Evolutionary conservation across 2,113 vertebrate species (phyloP).

Genomic region (Natator depressus): DNA sequence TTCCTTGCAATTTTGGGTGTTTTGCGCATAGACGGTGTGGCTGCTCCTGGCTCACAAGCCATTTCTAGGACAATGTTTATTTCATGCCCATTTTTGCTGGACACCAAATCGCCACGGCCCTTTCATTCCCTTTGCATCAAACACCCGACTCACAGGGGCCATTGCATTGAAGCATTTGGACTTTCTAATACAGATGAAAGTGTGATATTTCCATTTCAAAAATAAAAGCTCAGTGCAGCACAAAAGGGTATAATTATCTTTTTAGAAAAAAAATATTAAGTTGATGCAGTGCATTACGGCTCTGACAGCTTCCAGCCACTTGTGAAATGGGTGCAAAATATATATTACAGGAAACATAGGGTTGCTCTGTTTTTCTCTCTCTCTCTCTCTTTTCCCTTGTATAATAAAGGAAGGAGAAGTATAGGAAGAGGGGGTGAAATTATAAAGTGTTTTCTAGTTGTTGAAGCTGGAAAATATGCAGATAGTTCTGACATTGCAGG

Average conservation of each 20-base stretch:
- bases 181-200: constrained; percentile 27
- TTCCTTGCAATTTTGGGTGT: neutral
- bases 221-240: constrained; percentile 42
- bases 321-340: constrained; percentile 47
- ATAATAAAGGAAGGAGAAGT: constrained; percentile 19
- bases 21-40: neutral
- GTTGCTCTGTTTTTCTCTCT: neutral
- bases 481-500: neutral
- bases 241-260: constrained; percentile 68
- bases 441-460: neutral
- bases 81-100: neutral
- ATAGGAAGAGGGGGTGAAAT: neutral
- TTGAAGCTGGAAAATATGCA: neutral
- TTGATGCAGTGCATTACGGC: constrained; percentile 36
- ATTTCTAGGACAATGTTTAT: neutral
- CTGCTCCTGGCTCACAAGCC: neutral
- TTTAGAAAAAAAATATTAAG: constrained; percentile 68
- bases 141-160: neutral
- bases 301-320: constrained; percentile 65
- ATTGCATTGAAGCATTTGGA: constrained; percentile 16
- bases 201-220: constrained; percentile 52
- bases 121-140: constrained; percentile 27
- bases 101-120: neutral
- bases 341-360: neutral
- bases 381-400: neutral